These are phyloP conservation scores for Strigamia maritima DNA, from an alignment of 2,888 invertebrate species.

Conservation along the genomic window DNA sequence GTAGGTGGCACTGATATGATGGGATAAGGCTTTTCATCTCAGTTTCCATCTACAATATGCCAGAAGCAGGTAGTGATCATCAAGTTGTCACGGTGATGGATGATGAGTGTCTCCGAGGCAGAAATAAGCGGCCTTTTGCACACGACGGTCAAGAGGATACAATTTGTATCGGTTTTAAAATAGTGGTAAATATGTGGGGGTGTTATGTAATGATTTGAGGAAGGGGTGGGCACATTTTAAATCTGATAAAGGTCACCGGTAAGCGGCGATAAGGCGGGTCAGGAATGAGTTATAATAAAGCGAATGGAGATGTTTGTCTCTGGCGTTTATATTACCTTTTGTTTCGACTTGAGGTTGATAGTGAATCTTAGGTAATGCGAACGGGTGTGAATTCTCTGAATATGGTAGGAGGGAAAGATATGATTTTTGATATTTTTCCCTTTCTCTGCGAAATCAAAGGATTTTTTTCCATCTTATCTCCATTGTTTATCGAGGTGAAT, in stretches of 20 bases:
- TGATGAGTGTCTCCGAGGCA: constrained; percentile 19
- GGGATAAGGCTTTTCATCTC: background rate
- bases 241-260: constrained; percentile 10
- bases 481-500: constrained; percentile 5
- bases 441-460: background rate
- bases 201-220: background rate
- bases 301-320: constrained; percentile 5
- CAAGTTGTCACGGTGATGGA: constrained; percentile 35
- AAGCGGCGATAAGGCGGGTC: constrained; percentile 10
- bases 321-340: constrained; percentile 5
- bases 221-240: background rate
- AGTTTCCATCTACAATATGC: background rate
- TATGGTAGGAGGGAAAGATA: constrained; percentile 7
- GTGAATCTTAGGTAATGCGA: constrained; percentile 6
- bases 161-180: background rate
- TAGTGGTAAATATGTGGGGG: background rate
- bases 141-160: background rate
- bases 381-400: constrained; percentile 1
- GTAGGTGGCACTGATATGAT: background rate
- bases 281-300: constrained; percentile 1
- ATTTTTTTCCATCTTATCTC: background rate
- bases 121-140: background rate
- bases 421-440: constrained; percentile 9
- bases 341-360: constrained; percentile 4
- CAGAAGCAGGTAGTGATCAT: constrained; percentile 31